Evolutionary conservation across 2,888 invertebrate genomes (phyloP).

Genomic region (Cosmorhoe ocellata): DNA sequence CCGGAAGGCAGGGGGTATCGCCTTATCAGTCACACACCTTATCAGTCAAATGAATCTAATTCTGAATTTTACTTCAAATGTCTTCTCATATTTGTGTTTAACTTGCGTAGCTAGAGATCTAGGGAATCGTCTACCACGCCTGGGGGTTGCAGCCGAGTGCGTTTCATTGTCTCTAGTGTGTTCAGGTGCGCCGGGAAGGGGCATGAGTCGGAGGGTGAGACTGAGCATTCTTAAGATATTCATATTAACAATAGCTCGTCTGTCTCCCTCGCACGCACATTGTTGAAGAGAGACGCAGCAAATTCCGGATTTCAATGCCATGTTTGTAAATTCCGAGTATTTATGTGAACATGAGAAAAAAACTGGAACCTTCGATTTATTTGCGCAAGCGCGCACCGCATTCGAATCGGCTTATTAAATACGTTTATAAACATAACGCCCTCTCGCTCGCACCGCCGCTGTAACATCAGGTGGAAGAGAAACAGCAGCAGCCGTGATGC

Average conservation of each 20-base stretch:
- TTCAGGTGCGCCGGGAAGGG: too few species aligned
- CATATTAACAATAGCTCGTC: conserved; percentile 8
- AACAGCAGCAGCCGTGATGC: not conserved
- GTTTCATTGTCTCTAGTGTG: too few species aligned
- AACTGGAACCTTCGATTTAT: conserved; percentile 14
- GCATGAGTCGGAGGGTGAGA: conserved; percentile 4
- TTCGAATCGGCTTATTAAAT: conserved; percentile 6
- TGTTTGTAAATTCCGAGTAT: conserved; percentile 8
- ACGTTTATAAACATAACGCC: not conserved
- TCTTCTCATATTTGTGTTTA: too few species aligned
- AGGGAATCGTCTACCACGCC: too few species aligned
- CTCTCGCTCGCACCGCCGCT: not conserved
- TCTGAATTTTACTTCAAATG: too few species aligned
- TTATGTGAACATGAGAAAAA: conserved; percentile 15
- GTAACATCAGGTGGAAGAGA: not conserved
- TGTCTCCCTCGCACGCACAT: not conserved
- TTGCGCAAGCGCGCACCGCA: conserved; percentile 7
- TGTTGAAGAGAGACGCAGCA: not conserved
- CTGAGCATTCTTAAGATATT: conserved; percentile 12
- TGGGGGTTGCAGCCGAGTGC: too few species aligned
- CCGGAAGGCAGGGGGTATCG: too few species aligned
- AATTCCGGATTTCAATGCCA: conserved; percentile 12
- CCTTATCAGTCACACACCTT: too few species aligned
- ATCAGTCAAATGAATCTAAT: too few species aligned
- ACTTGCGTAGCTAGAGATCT: too few species aligned